phyloP scores from a whole-genome alignment of 2,113 vertebrate genomes.

The Herpetotheres cachinnans region DNA sequence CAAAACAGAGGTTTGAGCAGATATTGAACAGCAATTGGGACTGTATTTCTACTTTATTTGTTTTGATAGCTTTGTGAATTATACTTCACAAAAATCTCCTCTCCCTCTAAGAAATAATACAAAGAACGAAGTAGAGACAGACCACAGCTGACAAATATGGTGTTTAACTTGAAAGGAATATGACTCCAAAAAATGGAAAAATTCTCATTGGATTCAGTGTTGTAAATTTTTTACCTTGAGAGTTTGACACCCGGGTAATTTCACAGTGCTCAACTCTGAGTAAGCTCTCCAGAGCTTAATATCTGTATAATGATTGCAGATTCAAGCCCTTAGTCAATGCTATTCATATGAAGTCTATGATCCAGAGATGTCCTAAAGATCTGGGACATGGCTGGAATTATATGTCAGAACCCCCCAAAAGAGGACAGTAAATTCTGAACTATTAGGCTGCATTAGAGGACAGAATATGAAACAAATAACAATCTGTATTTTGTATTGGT shows the following conservation, averaged over 20 bases:
- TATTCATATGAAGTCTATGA: neutral
- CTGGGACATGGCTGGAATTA: neutral
- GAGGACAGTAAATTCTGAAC: neutral
- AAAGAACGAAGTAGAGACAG: neutral
- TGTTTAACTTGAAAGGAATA: neutral
- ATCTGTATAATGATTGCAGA: neutral
- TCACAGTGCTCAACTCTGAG: neutral
- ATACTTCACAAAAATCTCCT: neutral
- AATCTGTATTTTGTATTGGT: neutral
- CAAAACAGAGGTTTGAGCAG: neutral
- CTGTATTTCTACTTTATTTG: neutral
- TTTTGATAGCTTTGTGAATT: neutral
- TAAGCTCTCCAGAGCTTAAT: neutral
- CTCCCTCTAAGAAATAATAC: neutral
- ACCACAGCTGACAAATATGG: neutral
- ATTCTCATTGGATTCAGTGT: neutral
- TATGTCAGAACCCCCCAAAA: neutral
- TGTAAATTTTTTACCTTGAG: neutral
- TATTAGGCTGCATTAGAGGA: neutral
- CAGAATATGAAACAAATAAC: neutral
- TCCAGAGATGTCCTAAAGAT: neutral
- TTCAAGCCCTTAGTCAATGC: neutral
- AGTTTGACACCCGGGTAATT: neutral
- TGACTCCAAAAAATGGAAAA: neutral
- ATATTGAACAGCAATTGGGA: neutral